Conservation (phyloP, 1,140 invertebrate genomes). For the Copidosoma floridanum region DNA sequence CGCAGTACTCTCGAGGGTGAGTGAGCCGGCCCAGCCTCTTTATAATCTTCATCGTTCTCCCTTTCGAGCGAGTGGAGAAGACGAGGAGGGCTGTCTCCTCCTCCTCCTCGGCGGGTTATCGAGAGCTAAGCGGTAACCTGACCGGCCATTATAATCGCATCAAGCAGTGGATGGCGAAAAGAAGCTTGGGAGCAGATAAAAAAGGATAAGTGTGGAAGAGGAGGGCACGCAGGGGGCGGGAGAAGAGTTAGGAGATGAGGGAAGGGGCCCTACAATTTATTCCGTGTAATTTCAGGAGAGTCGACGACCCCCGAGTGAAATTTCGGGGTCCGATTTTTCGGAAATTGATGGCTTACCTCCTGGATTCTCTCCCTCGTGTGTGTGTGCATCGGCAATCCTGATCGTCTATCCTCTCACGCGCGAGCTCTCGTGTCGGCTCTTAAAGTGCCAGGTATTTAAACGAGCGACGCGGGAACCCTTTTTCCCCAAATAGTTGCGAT, state of each 20-base stretch:
- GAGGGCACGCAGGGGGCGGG: background rate
- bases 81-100: background rate
- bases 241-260: slow-evolving; percentile 1
- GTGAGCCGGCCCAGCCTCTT: slow-evolving; percentile 18
- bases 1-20: no score
- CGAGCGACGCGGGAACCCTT: background rate
- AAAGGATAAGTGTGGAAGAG: slow-evolving; percentile 24
- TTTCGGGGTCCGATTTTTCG: slow-evolving; percentile 38
- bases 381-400: background rate
- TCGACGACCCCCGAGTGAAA: slow-evolving; percentile 37
- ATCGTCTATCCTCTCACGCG: slow-evolving; percentile 10
- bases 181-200: slow-evolving; percentile 18
- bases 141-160: slow-evolving; percentile 54
- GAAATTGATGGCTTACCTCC: slow-evolving; percentile 36
- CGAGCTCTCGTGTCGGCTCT: background rate
- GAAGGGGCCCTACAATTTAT: slow-evolving; percentile 46
- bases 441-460: slow-evolving; percentile 16
- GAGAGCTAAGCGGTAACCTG: slow-evolving; percentile 44
- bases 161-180: no score
- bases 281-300: slow-evolving; percentile 44
- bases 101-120: slow-evolving; percentile 35
- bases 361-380: background rate
- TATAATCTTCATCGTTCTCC: slow-evolving; percentile 26
- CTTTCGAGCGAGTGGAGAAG: background rate
- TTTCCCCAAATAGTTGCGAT: slow-evolving; percentile 3